Conservation (phyloP, 2,113 vertebrate genomes). For the Leucopsar rothschildi region DNA sequence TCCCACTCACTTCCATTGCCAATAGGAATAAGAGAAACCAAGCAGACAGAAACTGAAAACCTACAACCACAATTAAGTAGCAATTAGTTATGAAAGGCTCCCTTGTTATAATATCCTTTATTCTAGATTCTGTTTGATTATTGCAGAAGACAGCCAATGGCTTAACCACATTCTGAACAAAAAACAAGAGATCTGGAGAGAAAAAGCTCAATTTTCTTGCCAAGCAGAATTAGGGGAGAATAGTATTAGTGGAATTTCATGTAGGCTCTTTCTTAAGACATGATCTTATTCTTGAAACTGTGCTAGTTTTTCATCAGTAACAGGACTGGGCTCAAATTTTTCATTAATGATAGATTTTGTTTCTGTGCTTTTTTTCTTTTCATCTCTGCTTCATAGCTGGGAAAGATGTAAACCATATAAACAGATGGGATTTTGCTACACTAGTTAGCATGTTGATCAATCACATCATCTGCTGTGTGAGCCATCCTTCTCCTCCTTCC, state of each 20-base stretch:
- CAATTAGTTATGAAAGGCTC: not conserved
- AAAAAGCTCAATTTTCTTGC: not conserved
- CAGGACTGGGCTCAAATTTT: not conserved
- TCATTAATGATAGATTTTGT: not conserved
- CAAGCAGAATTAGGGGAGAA: not conserved
- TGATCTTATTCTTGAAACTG: not conserved
- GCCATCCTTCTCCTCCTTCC: not conserved
- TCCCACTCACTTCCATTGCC: not conserved
- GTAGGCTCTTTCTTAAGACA: not conserved
- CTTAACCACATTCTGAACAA: not conserved
- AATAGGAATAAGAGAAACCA: not conserved
- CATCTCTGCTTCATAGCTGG: not conserved
- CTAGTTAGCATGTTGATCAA: conserved; percentile 51
- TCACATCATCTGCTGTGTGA: conserved; percentile 46
- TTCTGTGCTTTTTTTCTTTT: not conserved
- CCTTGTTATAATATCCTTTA: not conserved
- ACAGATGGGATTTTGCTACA: conserved; percentile 60
- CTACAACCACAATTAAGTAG: not conserved
- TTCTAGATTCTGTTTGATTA: not conserved
- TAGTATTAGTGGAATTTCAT: not conserved
- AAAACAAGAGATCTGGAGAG: not conserved
- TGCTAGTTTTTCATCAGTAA: not conserved
- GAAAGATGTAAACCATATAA: conserved; percentile 16
- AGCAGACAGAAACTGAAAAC: not conserved
- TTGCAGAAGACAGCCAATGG: not conserved